Evolutionary conservation across 1,140 invertebrate genomes (phyloP), one percentile per base, ranked within the genome.

Genomic region (Pseudomyrmex pallidus): DNA sequence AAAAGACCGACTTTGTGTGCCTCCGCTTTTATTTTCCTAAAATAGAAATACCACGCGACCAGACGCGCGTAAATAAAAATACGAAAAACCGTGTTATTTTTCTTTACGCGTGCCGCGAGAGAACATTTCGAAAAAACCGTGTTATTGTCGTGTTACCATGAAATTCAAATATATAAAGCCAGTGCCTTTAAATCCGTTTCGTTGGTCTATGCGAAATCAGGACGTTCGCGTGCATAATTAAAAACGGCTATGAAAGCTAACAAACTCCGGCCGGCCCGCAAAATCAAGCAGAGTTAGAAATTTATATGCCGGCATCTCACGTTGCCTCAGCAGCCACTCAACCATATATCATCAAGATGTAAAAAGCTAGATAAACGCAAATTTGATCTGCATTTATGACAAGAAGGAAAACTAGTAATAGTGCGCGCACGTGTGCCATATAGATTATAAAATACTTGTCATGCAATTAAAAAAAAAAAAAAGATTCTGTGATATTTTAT

Each of bases 221-320:
- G 52, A 15, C 52, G 57, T 78, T 25, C 54, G 66, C 44, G 66
- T 72, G 76, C 66, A 70, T 80, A 20, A 80, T 80, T 80, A 72
- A 80, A 80, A 48, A 50, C 20, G 22, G 44, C n/a, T 46, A 66
- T 66, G 44, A 72, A 52, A 22, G 66, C 7, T 50, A 80, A 80
- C 12, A 44, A 80, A 80, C 72, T 70, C 44, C 22, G 66, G 10
- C 44, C 15, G 54, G 7, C 44, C 68, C 15, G 20, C 66, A 50
- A 59, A 78, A 57, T 78, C 44, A 59, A 35, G 20, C 61, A 44
- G 76, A 20, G 15, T 80, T 72, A 80, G 20, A 72, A 70, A 80
- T 80, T 80, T 72, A 80, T 59, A 15, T 15, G 44, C 15, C 22
- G 20, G 8, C 66, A 17, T 72, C 76, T 80, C 46, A 7, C 7